A percentile compares a stretch with the other conserved stretches of the same genome.
These are phyloP conservation scores for Clusia tigrina DNA, from an alignment of 2,888 invertebrate species.

Conservation along the genomic window DNA sequence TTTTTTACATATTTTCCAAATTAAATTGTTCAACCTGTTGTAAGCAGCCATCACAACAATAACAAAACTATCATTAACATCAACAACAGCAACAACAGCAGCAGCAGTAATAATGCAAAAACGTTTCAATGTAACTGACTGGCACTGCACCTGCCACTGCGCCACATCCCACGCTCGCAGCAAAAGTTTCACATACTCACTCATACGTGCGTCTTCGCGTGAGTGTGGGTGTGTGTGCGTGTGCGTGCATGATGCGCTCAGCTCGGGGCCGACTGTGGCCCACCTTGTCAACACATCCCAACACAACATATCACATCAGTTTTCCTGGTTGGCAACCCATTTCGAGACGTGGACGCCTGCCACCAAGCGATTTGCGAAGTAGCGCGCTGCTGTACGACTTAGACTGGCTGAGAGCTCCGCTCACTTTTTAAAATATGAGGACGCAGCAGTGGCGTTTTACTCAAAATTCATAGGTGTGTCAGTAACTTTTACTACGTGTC, in stretches of 20 bases:
- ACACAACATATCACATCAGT: not conserved
- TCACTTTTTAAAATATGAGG: no score
- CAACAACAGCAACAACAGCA: slow-evolving; percentile 12
- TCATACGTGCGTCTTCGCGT: not conserved
- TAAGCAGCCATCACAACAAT: not conserved
- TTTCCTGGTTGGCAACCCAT: slow-evolving; percentile 18
- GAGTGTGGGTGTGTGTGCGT: not conserved
- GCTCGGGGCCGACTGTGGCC: no score
- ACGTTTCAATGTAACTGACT: slow-evolving; percentile 24
- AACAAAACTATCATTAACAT: not conserved
- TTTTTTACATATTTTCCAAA: no score
- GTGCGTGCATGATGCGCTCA: not conserved
- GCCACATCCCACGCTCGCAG: slow-evolving; percentile 8
- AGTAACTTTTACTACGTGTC: no score
- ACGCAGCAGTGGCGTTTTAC: no score
- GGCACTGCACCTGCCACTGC: slow-evolving; percentile 47
- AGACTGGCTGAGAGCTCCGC: no score
- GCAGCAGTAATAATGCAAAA: not conserved
- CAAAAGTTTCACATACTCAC: not conserved
- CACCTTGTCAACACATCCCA: slow-evolving; percentile 4
- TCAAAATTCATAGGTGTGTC: no score
- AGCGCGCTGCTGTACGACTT: no score
- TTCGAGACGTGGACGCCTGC: slow-evolving; percentile 23
- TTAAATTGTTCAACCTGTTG: no score
- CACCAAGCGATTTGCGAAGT: slow-evolving; percentile 36